phyloP scores from a whole-genome alignment of 2,888 invertebrate genomes.

The Melanargia galathea region DNA sequence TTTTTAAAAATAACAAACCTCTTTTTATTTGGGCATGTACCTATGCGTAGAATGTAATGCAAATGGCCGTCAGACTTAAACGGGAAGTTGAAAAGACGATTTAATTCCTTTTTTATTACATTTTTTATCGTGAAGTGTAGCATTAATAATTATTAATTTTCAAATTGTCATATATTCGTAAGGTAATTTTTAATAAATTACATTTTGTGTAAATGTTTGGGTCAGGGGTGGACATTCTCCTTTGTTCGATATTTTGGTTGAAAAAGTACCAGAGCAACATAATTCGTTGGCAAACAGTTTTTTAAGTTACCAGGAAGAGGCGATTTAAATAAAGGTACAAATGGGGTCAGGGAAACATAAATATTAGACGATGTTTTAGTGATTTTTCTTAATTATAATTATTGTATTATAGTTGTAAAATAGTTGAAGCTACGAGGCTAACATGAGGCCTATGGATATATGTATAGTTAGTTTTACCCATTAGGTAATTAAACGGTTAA shows the following conservation, averaged over 20 bases:
- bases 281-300: constrained; percentile 30
- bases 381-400: constrained; percentile 41
- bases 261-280: constrained; percentile 55
- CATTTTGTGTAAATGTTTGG: no score
- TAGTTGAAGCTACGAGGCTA: constrained; percentile 57
- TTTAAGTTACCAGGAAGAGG: constrained; percentile 34
- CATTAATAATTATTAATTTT: no score
- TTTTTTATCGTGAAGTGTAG: no score
- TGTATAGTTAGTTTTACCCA: constrained; percentile 31
- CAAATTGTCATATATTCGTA: no score
- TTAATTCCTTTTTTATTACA: no score
- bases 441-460: constrained; percentile 41
- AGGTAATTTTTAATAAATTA: background rate
- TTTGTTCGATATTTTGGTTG: background rate
- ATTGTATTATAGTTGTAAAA: constrained; percentile 50
- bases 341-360: constrained; percentile 56
- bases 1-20: no score
- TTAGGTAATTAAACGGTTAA: no score
- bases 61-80: no score
- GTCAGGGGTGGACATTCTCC: no score
- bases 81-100: no score
- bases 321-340: constrained; percentile 72
- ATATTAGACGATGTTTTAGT: constrained; percentile 46
- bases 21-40: no score
- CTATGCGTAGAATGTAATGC: no score